These are phyloP conservation scores for Saccostrea glomerata DNA, from an alignment of 1,140 invertebrate genomes.

Conservation along the genomic window DNA sequence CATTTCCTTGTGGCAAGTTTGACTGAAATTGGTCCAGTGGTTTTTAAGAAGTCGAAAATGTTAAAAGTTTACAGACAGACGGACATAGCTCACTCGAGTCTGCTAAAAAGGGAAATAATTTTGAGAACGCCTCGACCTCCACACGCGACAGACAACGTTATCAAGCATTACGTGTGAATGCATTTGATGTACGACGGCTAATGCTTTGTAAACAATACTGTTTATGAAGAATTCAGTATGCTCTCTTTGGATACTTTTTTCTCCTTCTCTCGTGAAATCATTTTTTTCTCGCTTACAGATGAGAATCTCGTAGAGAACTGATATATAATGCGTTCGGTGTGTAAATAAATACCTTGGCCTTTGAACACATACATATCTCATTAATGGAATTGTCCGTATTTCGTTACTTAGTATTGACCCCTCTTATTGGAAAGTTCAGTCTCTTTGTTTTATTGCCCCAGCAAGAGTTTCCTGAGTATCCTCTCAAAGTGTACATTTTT, in stretches of 20 bases:
- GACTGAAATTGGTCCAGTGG: no score
- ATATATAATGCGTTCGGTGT: neutral
- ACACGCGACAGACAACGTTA: neutral
- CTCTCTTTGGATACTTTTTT: no score
- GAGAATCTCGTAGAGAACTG: neutral
- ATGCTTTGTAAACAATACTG: neutral
- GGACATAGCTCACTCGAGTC: no score
- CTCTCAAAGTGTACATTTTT: neutral
- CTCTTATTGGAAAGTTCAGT: neutral
- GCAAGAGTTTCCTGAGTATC: constrained; percentile 6
- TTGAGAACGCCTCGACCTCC: neutral
- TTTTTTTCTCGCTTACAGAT: neutral
- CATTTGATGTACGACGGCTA: neutral
- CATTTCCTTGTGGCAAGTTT: no score
- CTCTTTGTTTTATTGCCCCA: neutral
- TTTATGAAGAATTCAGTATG: no score
- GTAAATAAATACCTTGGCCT: constrained; percentile 22
- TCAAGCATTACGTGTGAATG: neutral
- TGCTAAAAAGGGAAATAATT: neutral
- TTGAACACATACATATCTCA: neutral
- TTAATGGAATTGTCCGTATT: constrained; percentile 21
- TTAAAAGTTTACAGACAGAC: no score
- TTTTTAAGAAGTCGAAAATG: no score
- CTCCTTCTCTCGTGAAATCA: no score
- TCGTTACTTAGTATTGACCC: neutral